Conservation (phyloP, 2,888 invertebrate species). For the Eumacrocentrus americanus region DNA sequence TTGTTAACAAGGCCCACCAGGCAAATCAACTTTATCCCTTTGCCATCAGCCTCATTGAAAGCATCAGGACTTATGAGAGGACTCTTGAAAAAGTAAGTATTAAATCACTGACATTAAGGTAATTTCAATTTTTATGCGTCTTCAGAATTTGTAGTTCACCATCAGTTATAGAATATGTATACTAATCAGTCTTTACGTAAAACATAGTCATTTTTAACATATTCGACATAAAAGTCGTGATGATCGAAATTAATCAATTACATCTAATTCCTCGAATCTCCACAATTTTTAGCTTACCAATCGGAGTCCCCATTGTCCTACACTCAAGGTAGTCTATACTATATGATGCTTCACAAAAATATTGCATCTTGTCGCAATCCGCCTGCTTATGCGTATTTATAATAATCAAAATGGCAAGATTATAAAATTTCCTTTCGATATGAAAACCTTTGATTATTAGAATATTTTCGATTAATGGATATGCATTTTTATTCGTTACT, state of each 20-base stretch:
- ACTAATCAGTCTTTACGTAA: too few species aligned
- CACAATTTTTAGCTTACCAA: slow-evolving; percentile 57
- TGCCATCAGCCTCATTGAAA: slow-evolving; percentile 97
- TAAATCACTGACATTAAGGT: background rate
- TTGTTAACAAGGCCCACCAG: slow-evolving; percentile 99
- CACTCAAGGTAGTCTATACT: slow-evolving; percentile 54
- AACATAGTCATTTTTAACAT: slow-evolving; percentile 12
- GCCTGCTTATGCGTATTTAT: background rate
- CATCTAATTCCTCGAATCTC: slow-evolving; percentile 55
- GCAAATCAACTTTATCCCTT: slow-evolving; percentile 98
- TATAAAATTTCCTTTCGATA: too few species aligned
- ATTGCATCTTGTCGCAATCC: slow-evolving; percentile 46
- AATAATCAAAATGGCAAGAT: too few species aligned
- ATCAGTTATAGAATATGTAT: too few species aligned
- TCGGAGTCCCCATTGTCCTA: slow-evolving; percentile 59
- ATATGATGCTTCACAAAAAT: slow-evolving; percentile 46
- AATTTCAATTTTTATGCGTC: too few species aligned
- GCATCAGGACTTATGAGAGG: slow-evolving; percentile 94
- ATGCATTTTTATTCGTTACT: background rate
- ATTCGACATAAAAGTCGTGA: slow-evolving; percentile 25
- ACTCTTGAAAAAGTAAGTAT: slow-evolving; percentile 90
- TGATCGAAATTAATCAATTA: slow-evolving; percentile 35
- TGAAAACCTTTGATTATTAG: background rate
- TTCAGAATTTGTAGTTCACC: too few species aligned
- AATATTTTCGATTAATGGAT: background rate